Base-by-base conservation (phyloP, 2,113 vertebrate genomes). In the Trogon melanurus region DNA sequence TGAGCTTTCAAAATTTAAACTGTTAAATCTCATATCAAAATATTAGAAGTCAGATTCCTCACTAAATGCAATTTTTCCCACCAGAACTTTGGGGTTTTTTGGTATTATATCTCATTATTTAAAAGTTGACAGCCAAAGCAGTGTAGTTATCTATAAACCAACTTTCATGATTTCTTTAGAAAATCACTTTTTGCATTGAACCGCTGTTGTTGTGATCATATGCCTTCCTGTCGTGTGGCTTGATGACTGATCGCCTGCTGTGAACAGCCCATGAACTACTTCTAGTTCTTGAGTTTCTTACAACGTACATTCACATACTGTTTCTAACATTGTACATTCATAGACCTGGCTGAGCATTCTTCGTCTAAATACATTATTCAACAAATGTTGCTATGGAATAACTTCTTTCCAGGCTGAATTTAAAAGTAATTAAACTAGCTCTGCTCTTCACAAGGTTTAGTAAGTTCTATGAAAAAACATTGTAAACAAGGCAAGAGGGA, bases 291-390 rank as follows among this genome's bases (percentile, higher is more conserved):
- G 30, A 86, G 12, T 10, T 80, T 90, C 56, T 83, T 50, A 47
- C 23, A 34, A 10, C 2, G 2, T 41, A 18, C 54, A 73, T 76
- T 90, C 67, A 53, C 50, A 47, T 51, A 9, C 7, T 23, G 25
- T 74, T 89, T 41, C 56, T 86, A 70, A 34, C 16, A 13, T 3
- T 45, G 45, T 47, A 53, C 57, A 25, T 91, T 85, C n/a, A 44
- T 20, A 57, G 72, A 16, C 3, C 2, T 93, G 22, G 44, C 16
- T 70, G 67, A 93, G 30, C 6, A 15, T 26, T 58, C 56, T 86
- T 93, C 36, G 73, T 80, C 13, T 41, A 74, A 74, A 92, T 80
- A 44, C 71, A 88, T 92, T 88, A 95, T 93, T 92, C 76, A 93
- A 41, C 38, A 88, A 86, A 73, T 0, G 4, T 44, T 74, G 56